phyloP scores from a whole-genome alignment of 2,113 vertebrate species.

The Centropristis striata region DNA sequence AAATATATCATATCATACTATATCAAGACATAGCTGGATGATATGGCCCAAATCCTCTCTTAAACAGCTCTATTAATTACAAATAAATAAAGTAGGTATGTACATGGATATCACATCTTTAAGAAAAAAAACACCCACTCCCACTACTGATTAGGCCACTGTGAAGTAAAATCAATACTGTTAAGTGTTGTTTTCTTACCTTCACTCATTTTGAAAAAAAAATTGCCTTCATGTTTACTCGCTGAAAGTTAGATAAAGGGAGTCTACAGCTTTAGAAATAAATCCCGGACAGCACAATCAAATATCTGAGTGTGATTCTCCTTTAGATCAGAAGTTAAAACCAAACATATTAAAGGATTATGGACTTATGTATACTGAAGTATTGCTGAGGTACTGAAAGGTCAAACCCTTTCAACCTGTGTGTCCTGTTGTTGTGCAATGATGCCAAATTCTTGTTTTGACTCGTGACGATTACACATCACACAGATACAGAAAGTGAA shows the following conservation, averaged over 20 bases:
- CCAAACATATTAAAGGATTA: neutral
- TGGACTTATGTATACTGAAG: neutral
- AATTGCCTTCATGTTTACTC: too few species aligned
- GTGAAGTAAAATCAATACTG: too few species aligned
- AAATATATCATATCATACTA: too few species aligned
- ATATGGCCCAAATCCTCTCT: too few species aligned
- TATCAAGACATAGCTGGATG: too few species aligned
- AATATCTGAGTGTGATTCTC: neutral
- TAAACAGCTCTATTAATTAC: too few species aligned
- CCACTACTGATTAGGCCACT: too few species aligned
- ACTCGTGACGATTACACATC: neutral
- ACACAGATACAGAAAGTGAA: neutral
- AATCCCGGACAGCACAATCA: neutral
- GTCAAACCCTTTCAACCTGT: neutral
- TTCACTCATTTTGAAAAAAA: neutral
- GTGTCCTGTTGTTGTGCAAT: constrained; percentile 7
- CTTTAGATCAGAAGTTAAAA: neutral
- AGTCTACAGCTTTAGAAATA: neutral
- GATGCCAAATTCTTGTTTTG: constrained; percentile 17
- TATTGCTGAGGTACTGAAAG: neutral
- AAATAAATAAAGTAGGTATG: too few species aligned
- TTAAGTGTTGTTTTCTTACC: neutral
- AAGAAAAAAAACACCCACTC: too few species aligned
- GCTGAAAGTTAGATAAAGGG: too few species aligned
- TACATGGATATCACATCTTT: too few species aligned